Base-by-base conservation (phyloP, 2,113 vertebrate genomes). In the Narcine bancroftii region DNA sequence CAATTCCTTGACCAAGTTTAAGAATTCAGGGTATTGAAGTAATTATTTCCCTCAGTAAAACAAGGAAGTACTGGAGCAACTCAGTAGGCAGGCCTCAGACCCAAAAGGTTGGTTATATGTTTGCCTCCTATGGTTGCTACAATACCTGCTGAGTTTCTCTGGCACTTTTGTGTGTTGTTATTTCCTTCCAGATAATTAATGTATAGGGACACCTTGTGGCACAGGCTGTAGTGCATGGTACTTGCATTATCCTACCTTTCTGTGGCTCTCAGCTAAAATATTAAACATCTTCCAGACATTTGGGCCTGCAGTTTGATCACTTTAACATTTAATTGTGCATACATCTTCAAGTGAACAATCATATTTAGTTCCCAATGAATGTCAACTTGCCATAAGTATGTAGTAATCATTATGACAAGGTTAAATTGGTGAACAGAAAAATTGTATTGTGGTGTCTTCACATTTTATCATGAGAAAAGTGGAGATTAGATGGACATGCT, bases 171-270 rank as follows among this genome's bases (percentile, higher is more conserved):
- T n/a, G n/a, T n/a, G n/a, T n/a, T n/a, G n/a, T n/a, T n/a, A n/a
- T 42, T 83, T 6, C 0, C 83, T 56, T 69, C 13, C 9, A 89
- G 53, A 39, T 92, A 81, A 94, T 93, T 69, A 26, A 69, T 24
- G 5, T 69, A 26, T 95, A n/a, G 87, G 65, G 65, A 39, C 87
- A 89, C 26, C 87, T 66, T 24, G 65, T 47, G 53, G 53, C 36
- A 33, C 15, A 65, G 11, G 89, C 9, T 42, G 1, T 7, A 81
- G 10, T 92, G 24, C 66, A 69, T 69, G 60, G 60, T 47, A 15
- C 45, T 50, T 26, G 47, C 81, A 85, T n/a, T 17, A 17, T 56
- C 3, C 53, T 56, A 56, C 33, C 33, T 60, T 60, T 21, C 53
- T 87, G 50, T 60, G n/a, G 24, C n/a, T 15, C 13, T 60, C 81